phyloP scores from a whole-genome alignment of 2,113 vertebrate species.

The Equus przewalskii region DNA sequence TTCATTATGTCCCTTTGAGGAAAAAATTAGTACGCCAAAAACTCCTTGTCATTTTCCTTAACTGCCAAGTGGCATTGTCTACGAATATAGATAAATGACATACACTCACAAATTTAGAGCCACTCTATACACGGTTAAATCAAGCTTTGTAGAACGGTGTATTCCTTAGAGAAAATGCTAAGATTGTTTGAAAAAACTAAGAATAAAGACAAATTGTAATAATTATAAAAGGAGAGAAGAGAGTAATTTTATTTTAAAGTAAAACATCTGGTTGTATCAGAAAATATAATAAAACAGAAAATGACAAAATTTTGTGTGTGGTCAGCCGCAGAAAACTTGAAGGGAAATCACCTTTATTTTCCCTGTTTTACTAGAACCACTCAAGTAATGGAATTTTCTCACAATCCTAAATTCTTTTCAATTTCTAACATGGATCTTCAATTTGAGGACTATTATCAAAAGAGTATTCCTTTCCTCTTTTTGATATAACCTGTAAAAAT shows the following conservation, averaged over 20 bases:
- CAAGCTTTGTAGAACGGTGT: neutral
- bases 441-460: neutral
- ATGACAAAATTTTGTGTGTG: neutral
- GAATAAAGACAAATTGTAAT: neutral
- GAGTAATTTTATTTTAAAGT: neutral
- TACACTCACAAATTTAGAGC: neutral
- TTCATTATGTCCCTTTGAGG: neutral
- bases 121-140: neutral
- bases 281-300: neutral
- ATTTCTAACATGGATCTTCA: neutral
- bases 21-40: neutral
- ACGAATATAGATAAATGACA: neutral
- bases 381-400: neutral
- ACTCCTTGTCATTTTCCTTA: neutral
- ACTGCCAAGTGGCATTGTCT: neutral
- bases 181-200: neutral
- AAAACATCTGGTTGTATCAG: neutral
- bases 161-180: neutral
- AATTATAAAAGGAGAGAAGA: neutral
- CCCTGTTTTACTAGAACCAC: neutral
- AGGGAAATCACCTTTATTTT: neutral
- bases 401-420: neutral
- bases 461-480: slow-evolving; percentile 11
- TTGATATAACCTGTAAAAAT: neutral
- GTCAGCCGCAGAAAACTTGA: neutral